Percentiles rank a stretch among this genome's conserved stretches.
phyloP scores from a whole-genome alignment of 2,113 vertebrate species.

The Pteruthius melanotis region DNA sequence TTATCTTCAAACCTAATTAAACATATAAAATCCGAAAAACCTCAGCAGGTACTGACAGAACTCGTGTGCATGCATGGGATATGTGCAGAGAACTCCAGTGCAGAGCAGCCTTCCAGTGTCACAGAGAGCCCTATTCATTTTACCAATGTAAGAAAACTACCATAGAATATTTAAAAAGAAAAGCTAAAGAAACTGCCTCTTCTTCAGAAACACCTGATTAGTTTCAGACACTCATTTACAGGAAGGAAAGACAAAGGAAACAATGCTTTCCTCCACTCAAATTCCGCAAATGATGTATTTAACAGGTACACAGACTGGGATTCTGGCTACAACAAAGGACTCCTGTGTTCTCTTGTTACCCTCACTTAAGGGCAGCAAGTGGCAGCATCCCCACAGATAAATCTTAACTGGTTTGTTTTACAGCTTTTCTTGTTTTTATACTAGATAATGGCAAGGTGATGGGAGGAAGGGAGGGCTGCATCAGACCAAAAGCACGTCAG shows the following conservation, averaged over 20 bases:
- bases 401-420: not conserved
- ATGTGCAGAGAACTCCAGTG: not conserved
- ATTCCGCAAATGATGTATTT: not conserved
- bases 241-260: not conserved
- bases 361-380: not conserved
- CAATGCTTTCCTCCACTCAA: accelerated
- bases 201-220: not conserved
- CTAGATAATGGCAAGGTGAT: not conserved
- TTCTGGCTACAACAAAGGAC: not conserved
- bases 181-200: not conserved
- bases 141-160: not conserved
- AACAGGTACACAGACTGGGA: not conserved
- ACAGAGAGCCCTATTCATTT: not conserved
- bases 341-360: not conserved
- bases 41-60: not conserved
- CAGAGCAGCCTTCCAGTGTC: not conserved
- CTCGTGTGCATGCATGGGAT: not conserved
- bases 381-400: not conserved
- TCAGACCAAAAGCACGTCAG: not conserved
- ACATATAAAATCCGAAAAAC: not conserved
- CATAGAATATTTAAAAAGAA: not conserved
- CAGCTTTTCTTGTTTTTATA: not conserved
- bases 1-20: not conserved
- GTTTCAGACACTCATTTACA: not conserved
- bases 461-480: not conserved